Conservation (phyloP, 2,888 invertebrate genomes). For the Psylliodes chrysocephalus region DNA sequence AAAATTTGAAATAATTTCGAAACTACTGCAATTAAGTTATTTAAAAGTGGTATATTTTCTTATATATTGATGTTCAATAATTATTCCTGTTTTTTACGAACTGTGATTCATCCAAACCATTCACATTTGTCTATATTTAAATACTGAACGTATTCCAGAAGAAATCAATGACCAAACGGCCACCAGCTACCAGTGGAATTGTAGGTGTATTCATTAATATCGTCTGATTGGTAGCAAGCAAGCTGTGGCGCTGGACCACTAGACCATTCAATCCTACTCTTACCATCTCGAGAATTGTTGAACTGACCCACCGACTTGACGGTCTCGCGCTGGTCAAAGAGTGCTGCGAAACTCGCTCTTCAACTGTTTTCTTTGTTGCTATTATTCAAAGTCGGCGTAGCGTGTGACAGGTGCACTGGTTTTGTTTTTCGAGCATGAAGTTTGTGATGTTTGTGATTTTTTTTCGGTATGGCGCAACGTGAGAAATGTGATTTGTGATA, state of each 20-base stretch:
- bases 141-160: too few species aligned
- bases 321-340: slow-evolving; percentile 18
- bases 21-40: too few species aligned
- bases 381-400: slow-evolving; percentile 26
- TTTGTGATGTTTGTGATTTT: slow-evolving; percentile 12
- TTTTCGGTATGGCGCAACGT: background rate
- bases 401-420: slow-evolving; percentile 29
- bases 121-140: too few species aligned
- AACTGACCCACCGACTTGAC: slow-evolving; percentile 8
- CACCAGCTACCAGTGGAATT: slow-evolving; percentile 3
- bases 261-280: slow-evolving; percentile 27
- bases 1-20: too few species aligned
- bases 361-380: slow-evolving; percentile 23
- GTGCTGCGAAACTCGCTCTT: slow-evolving; percentile 14
- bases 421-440: slow-evolving; percentile 14
- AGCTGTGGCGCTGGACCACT: slow-evolving; percentile 7
- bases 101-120: too few species aligned
- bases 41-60: too few species aligned
- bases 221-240: slow-evolving; percentile 5
- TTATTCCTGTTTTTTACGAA: too few species aligned
- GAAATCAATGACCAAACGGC: background rate
- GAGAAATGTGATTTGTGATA: slow-evolving; percentile 16
- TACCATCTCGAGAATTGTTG: slow-evolving; percentile 13
- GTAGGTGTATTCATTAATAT: slow-evolving; percentile 18
- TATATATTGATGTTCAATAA: too few species aligned